These are phyloP conservation scores for Chaetodon auriga DNA, from an alignment of 2,113 vertebrate species.

Conservation along the genomic window DNA sequence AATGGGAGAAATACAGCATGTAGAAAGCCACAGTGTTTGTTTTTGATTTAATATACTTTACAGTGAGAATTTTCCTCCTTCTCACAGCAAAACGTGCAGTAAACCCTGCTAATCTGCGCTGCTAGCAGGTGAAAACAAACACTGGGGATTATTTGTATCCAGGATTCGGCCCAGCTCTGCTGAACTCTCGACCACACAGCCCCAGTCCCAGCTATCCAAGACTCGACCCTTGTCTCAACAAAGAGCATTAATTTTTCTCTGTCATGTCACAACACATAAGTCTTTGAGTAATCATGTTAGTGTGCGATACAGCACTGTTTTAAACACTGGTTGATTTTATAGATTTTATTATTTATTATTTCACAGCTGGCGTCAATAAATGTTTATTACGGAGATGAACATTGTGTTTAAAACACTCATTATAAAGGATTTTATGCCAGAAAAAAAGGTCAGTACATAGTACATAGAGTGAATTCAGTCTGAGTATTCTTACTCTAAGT, in stretches of 20 bases:
- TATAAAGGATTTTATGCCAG: not conserved
- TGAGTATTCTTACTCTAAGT: no score
- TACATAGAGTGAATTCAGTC: no score
- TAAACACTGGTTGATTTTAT: not conserved
- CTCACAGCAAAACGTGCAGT: not conserved
- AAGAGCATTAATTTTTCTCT: constrained; percentile 10
- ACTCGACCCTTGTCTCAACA: constrained; percentile 27
- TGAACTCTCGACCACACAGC: constrained; percentile 21
- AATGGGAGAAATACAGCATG: not conserved
- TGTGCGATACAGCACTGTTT: not conserved
- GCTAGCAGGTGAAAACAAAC: constrained; percentile 56
- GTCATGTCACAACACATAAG: constrained; percentile 10
- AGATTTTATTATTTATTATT: no score
- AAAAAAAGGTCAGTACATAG: no score
- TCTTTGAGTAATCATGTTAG: not conserved
- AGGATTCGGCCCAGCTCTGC: not conserved
- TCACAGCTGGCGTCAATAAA: not conserved
- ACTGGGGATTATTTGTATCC: constrained; percentile 10
- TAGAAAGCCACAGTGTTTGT: not conserved
- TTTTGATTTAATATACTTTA: constrained; percentile 7
- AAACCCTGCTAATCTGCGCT: constrained; percentile 33
- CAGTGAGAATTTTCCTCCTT: constrained; percentile 2
- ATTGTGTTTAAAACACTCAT: not conserved
- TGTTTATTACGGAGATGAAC: not conserved
- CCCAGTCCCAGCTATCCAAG: not conserved